phyloP scores from a whole-genome alignment of 2,113 vertebrate species.

The Delphinus delphis region DNA sequence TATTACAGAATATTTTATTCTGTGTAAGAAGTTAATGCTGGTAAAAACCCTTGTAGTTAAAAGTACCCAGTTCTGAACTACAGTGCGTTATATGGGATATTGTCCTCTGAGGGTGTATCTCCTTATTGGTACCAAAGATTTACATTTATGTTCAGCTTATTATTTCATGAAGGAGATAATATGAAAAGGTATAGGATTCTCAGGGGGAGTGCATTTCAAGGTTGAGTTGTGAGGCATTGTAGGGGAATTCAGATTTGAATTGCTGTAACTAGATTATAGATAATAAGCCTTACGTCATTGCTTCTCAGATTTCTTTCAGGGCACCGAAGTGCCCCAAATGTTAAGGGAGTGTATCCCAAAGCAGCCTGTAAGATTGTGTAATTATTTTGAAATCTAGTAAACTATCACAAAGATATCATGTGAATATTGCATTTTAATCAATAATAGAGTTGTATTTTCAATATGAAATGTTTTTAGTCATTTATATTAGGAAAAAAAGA shows the following conservation, averaged over 20 bases:
- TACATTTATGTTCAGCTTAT: background rate
- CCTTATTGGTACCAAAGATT: background rate
- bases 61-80: background rate
- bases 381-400: slow-evolving; percentile 30
- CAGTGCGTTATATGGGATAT: background rate
- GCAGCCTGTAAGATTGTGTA: background rate
- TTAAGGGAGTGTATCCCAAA: background rate
- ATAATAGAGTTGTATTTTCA: background rate
- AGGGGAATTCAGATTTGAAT: slow-evolving; percentile 8
- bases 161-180: background rate
- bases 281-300: background rate
- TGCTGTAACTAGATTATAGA: background rate
- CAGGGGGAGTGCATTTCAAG: background rate
- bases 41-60: background rate
- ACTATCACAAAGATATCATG: background rate
- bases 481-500: background rate
- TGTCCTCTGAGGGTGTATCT: background rate
- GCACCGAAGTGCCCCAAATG: background rate
- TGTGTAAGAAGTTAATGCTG: background rate
- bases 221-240: background rate
- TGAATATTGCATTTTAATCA: background rate
- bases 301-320: slow-evolving; percentile 29
- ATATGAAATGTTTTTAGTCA: background rate
- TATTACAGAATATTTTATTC: background rate
- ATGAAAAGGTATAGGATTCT: slow-evolving; percentile 14